Percentiles rank a stretch among this genome's conserved stretches.
Evolutionary conservation across 2,888 invertebrate species (phyloP).

Genomic region (Monoplex corrugatus): DNA sequence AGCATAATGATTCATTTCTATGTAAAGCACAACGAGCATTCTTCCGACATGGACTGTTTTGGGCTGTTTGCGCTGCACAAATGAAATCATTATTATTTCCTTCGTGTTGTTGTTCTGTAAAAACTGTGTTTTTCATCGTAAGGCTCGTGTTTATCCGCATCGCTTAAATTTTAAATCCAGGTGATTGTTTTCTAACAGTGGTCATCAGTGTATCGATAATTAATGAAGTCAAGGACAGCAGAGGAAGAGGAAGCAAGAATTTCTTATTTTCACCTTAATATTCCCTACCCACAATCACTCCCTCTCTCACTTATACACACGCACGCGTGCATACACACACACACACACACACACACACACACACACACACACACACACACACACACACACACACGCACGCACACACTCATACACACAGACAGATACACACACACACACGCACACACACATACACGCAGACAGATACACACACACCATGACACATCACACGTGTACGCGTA

Average conservation of each 20-base stretch:
- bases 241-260: too few relatives aligned
- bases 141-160: too few relatives aligned
- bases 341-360: constrained; percentile 30
- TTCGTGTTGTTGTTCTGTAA: too few relatives aligned
- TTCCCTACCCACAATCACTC: not conserved
- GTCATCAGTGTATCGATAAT: not conserved
- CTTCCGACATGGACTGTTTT: too few relatives aligned
- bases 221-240: not conserved
- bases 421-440: constrained; percentile 12
- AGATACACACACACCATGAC: not conserved
- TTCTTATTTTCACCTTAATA: too few relatives aligned
- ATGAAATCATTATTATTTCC: too few relatives aligned
- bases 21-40: too few relatives aligned
- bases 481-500: not conserved
- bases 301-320: not conserved
- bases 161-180: too few relatives aligned
- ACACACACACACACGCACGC: constrained; percentile 7
- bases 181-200: too few relatives aligned
- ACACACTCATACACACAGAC: not conserved
- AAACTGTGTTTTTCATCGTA: too few relatives aligned
- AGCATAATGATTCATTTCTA: too few relatives aligned
- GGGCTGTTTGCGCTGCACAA: too few relatives aligned
- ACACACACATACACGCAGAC: not conserved
- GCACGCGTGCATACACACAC: constrained; percentile 23
- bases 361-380: constrained; percentile 23